phyloP scores from a whole-genome alignment of 2,888 invertebrate species.

The Yponomeuta cagnagella region DNA sequence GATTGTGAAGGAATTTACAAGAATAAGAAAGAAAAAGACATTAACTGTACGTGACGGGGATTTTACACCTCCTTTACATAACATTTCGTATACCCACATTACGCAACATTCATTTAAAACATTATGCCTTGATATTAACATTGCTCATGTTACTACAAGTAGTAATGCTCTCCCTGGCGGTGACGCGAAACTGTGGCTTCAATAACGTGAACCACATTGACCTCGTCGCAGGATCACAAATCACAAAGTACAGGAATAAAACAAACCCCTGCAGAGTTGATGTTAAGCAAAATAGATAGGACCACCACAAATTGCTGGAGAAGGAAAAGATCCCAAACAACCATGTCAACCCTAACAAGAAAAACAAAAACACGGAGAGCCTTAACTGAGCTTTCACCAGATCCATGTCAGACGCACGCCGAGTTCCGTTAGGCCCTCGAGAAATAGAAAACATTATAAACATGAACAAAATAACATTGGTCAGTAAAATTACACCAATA shows the following conservation, averaged over 20 bases:
- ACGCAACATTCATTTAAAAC: background rate
- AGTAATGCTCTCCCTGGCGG: constrained; percentile 44
- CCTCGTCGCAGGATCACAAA: constrained; percentile 72
- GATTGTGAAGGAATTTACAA: too few relatives aligned
- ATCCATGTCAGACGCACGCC: constrained; percentile 54
- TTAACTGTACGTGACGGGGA: too few relatives aligned
- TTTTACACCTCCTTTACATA: too few relatives aligned
- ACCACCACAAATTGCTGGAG: constrained; percentile 66
- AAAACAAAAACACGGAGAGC: constrained; percentile 75
- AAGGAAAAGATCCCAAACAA: constrained; percentile 76
- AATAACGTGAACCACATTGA: constrained; percentile 67
- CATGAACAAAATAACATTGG: constrained; percentile 72
- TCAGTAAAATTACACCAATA: constrained; percentile 62
- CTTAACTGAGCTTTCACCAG: constrained; percentile 69
- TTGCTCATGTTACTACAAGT: background rate
- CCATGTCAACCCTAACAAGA: constrained; percentile 78
- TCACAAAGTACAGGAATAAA: constrained; percentile 76
- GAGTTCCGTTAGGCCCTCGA: constrained; percentile 66
- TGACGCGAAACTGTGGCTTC: constrained; percentile 43
- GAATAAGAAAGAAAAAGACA: too few relatives aligned
- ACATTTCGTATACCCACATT: too few relatives aligned
- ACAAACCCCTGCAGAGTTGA: constrained; percentile 79
- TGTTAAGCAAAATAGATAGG: constrained; percentile 78
- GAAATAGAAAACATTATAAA: constrained; percentile 72
- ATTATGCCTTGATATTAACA: background rate